A percentile compares a stretch with the other conserved stretches of the same genome.
Evolutionary conservation across 2,888 invertebrate species (phyloP).

Genomic region (Patella depressa): DNA sequence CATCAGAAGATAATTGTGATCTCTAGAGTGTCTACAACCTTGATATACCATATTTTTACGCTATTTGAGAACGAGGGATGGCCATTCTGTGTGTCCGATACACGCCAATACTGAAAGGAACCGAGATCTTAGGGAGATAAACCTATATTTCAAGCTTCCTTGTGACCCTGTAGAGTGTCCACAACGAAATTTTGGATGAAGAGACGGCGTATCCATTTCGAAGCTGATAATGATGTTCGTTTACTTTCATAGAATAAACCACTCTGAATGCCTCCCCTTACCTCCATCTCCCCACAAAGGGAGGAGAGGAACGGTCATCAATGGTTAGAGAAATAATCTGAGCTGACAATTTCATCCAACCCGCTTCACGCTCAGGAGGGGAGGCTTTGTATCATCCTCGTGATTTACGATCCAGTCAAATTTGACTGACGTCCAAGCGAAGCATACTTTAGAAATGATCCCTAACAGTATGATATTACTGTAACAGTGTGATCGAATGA

Average conservation of each 20-base stretch:
- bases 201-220: too few relatives aligned
- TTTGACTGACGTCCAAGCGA: conserved; percentile 54
- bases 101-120: too few relatives aligned
- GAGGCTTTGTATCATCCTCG: conserved; percentile 48
- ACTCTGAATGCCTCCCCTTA: conserved; percentile 45
- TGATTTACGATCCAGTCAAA: conserved; percentile 49
- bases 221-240: too few relatives aligned
- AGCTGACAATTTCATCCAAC: conserved; percentile 28
- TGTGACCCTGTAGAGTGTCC: too few relatives aligned
- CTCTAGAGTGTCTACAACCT: too few relatives aligned
- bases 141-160: too few relatives aligned
- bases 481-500: not conserved
- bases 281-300: conserved; percentile 43
- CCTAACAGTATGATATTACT: conserved; percentile 53
- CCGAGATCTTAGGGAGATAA: too few relatives aligned
- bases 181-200: too few relatives aligned
- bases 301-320: conserved; percentile 54
- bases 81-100: too few relatives aligned
- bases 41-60: too few relatives aligned
- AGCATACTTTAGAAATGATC: conserved; percentile 58
- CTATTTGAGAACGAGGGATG: too few relatives aligned
- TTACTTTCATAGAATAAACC: conserved; percentile 27
- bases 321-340: conserved; percentile 34
- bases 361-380: conserved; percentile 56
- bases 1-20: too few relatives aligned